Evolutionary conservation across 2,888 invertebrate genomes (phyloP).

Genomic region (Oxycera nigricornis): DNA sequence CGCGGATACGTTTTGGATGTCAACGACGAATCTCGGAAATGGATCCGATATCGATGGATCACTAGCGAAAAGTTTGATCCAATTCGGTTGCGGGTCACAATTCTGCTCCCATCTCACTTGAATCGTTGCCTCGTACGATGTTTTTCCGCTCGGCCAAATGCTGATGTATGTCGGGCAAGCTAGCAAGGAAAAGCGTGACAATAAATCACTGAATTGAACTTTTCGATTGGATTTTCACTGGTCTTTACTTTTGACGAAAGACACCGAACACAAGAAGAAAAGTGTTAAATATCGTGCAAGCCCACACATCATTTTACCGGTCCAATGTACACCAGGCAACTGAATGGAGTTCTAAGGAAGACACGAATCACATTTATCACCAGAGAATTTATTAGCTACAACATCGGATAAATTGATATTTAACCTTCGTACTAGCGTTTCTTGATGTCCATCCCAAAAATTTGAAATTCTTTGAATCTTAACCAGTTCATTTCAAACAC

Average conservation of each 20-base stretch:
- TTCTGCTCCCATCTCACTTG: constrained; percentile 60
- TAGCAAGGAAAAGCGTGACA: not conserved
- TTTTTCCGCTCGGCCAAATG: constrained; percentile 56
- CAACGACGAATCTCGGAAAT: constrained; percentile 53
- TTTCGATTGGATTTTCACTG: not conserved
- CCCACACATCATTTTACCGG: not conserved
- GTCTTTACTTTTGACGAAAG: not conserved
- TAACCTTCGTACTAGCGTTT: no score
- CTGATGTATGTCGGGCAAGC: constrained; percentile 58
- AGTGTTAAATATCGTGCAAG: not conserved
- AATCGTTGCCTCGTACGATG: constrained; percentile 53
- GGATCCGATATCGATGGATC: constrained; percentile 57
- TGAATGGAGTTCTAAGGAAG: no score
- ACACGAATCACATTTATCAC: no score
- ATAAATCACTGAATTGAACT: not conserved
- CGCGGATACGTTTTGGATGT: constrained; percentile 62
- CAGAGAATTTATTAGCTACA: no score
- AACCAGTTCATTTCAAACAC: no score
- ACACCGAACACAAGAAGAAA: not conserved
- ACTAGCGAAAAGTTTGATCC: constrained; percentile 58
- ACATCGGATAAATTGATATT: no score
- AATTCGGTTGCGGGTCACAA: constrained; percentile 56
- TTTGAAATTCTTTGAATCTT: no score
- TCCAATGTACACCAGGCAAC: not conserved
- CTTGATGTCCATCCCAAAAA: no score